Evolutionary conservation across 1,140 invertebrate genomes (phyloP).

Genomic region (Armadillidium nasatum): DNA sequence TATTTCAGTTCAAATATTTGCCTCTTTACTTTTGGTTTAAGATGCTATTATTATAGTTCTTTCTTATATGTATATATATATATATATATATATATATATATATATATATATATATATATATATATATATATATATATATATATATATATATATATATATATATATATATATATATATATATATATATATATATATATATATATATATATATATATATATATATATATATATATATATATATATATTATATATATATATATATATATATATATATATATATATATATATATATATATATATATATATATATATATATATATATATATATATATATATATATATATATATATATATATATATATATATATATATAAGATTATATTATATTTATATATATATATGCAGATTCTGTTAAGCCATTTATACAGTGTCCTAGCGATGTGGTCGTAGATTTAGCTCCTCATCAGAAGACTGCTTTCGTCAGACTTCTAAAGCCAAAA

Average conservation of each 20-base stretch:
- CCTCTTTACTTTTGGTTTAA: too few relatives aligned
- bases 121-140: constrained; percentile 20
- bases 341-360: constrained; percentile 11
- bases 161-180: constrained; percentile 16
- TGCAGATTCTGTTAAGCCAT: constrained; percentile 53
- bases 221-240: constrained; percentile 4
- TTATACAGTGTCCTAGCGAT: constrained; percentile 61
- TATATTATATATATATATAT: background rate
- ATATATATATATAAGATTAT: constrained; percentile 2
- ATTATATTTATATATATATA: background rate
- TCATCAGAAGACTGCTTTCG: constrained; percentile 51
- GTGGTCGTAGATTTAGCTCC: constrained; percentile 57
- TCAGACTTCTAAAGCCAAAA: constrained; percentile 60
- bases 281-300: background rate
- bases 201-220: constrained; percentile 7
- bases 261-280: background rate
- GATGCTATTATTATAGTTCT: too few relatives aligned
- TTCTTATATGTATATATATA: too few relatives aligned
- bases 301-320: constrained; percentile 16
- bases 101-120: constrained; percentile 10
- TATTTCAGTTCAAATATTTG: too few relatives aligned
- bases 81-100: background rate
- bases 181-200: constrained; percentile 17
- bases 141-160: constrained; percentile 11
- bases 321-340: constrained; percentile 20